Evolutionary conservation across 2,113 vertebrate genomes (phyloP).

Genomic region (Nothobranchius kuhntae): DNA sequence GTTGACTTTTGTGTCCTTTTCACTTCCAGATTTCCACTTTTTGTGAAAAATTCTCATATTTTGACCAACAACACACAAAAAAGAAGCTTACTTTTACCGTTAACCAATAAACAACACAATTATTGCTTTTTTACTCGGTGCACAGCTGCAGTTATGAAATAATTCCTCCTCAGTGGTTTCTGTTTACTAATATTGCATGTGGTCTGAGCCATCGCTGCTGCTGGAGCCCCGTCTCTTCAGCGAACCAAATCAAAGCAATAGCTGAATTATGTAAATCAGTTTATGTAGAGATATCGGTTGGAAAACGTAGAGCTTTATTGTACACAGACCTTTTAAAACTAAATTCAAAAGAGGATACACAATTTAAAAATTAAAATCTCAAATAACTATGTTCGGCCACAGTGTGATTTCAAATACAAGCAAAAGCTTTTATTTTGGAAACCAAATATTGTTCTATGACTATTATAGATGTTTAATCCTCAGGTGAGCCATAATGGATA

Average conservation of each 20-base stretch:
- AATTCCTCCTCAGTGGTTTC: slow-evolving; percentile 9
- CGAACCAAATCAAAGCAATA: neutral
- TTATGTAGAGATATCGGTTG: neutral
- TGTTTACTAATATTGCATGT: slow-evolving; percentile 6
- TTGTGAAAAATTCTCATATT: no score
- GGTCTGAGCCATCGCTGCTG: neutral
- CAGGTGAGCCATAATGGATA: no score
- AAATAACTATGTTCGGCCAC: neutral
- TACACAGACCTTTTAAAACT: neutral
- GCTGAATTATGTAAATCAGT: neutral
- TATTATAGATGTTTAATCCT: neutral
- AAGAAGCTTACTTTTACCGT: no score
- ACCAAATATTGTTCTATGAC: no score
- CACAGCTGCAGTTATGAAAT: neutral
- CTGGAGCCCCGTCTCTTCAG: neutral
- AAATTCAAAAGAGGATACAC: no score
- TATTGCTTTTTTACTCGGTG: slow-evolving; percentile 25
- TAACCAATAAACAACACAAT: slow-evolving; percentile 7
- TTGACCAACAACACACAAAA: no score
- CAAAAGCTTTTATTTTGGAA: neutral
- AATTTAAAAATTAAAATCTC: no score
- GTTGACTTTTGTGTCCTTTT: slow-evolving; percentile 6
- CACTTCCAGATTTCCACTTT: slow-evolving; percentile 18
- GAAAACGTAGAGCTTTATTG: no score
- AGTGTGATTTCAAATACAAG: neutral